These are phyloP conservation scores for Nicator chloris DNA, from an alignment of 2,113 vertebrate species.

Conservation along the genomic window DNA sequence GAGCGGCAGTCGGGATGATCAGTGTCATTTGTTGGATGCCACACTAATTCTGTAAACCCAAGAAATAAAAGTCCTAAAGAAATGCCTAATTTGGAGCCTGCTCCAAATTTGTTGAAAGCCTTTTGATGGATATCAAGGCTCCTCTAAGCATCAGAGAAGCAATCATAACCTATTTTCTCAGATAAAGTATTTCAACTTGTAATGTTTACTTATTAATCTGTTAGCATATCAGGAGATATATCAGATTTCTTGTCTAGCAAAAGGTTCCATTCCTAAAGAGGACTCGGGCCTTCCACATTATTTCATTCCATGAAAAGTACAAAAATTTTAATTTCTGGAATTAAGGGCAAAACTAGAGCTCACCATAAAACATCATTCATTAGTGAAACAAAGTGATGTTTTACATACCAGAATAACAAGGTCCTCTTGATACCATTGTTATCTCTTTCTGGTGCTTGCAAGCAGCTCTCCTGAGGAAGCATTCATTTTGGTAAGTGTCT, in stretches of 20 bases:
- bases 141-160: not conserved
- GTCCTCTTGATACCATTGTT: slow-evolving; percentile 83
- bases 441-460: slow-evolving; percentile 94
- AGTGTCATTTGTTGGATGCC: not conserved
- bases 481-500: slow-evolving; percentile 97
- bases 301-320: not conserved
- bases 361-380: not conserved
- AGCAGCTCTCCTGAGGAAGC: slow-evolving; percentile 89
- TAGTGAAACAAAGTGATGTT: not conserved
- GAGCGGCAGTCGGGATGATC: not conserved
- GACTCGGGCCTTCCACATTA: not conserved
- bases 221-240: not conserved
- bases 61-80: not conserved
- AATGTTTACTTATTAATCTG: not conserved
- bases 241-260: not conserved
- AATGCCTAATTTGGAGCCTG: not conserved
- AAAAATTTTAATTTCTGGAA: not conserved
- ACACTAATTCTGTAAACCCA: not conserved
- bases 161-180: not conserved
- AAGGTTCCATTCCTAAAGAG: not conserved
- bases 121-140: not conserved
- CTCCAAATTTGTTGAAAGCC: not conserved
- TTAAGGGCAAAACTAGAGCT: not conserved
- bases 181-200: not conserved
- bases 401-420: slow-evolving; percentile 87